Conservation (phyloP, 1,140 invertebrate genomes). For the Wasmannia auropunctata region DNA sequence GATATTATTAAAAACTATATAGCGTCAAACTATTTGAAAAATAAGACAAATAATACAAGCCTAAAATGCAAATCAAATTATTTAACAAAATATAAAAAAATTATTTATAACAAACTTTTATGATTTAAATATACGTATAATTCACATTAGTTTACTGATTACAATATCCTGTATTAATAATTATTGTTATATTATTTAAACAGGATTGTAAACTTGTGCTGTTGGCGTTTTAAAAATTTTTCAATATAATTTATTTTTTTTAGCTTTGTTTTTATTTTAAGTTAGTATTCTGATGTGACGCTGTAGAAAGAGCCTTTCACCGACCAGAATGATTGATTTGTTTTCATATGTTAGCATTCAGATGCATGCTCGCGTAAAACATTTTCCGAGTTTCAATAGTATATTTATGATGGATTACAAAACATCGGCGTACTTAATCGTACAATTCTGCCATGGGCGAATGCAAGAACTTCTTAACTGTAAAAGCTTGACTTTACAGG, state of each 20-base stretch:
- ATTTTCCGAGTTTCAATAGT: conserved; percentile 34
- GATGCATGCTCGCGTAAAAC: conserved; percentile 25
- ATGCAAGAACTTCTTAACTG: neutral
- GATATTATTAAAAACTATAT: neutral
- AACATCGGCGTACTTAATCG: conserved; percentile 34
- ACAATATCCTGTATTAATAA: neutral
- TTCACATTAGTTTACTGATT: neutral
- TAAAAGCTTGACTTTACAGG: conserved; percentile 51
- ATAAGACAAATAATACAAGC: neutral
- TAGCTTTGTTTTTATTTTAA: neutral
- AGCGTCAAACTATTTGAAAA: neutral
- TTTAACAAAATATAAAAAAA: neutral
- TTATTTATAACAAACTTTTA: too few relatives aligned
- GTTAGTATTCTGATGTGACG: conserved; percentile 6
- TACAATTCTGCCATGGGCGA: conserved; percentile 31
- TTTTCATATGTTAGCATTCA: conserved; percentile 33
- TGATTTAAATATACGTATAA: neutral
- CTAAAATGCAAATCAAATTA: neutral
- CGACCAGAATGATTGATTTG: conserved; percentile 39
- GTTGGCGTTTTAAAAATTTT: neutral
- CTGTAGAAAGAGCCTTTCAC: neutral
- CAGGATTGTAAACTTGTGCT: neutral
- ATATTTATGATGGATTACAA: conserved; percentile 44
- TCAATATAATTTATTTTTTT: neutral
- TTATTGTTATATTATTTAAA: neutral